Evolutionary conservation across 2,888 invertebrate genomes (phyloP), one percentile per base, ranked within the genome.

Genomic region (Callyntrura guangdongensis): DNA sequence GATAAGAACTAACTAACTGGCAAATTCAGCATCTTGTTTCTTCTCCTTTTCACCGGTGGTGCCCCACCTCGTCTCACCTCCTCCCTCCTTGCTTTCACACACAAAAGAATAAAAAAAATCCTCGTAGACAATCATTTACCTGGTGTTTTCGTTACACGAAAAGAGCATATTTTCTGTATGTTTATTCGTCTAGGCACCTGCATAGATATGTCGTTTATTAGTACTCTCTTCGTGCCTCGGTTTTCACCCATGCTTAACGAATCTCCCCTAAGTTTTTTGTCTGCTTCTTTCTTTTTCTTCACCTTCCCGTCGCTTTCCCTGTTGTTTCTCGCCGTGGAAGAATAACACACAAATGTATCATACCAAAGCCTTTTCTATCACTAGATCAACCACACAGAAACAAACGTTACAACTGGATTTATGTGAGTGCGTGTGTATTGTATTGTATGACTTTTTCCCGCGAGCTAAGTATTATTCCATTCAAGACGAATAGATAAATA

Each of bases 1-100:
- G 85, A 85, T 74, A 85, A 74, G 74, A 56, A 20, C 85, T 74
- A 85, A 85, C 56, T 85, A 74, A 85, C 72, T 47, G 67, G 84
- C 84, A 59, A 85, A 74, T 74, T 85, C 85, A 85, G 72, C 72
- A 53, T 85, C 85, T 56, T 59, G 17, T 47, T 74, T 85, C 61
- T 85, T 56, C 74, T 72, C 56, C 59, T 59, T 67, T 49, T 64
- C 61, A 25, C 45, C 82, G 8, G 27, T 11, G 17, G 9, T 74
- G 22, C 22, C 61, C 27, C 27, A 11, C 25, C 69, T n/a, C 53
- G 8, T 22, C 69, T n/a, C n/a, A n/a, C 45, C 36, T 45, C 45
- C 69, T 67, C 67, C 20, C 27, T 17, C 2, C 17, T 5, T 69
- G n/a, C 17, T 69, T 36, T 11, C 69, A 67, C 27, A n/a, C 17